Conservation (phyloP, 1,140 invertebrate genomes). For the Argopecten irradians region DNA sequence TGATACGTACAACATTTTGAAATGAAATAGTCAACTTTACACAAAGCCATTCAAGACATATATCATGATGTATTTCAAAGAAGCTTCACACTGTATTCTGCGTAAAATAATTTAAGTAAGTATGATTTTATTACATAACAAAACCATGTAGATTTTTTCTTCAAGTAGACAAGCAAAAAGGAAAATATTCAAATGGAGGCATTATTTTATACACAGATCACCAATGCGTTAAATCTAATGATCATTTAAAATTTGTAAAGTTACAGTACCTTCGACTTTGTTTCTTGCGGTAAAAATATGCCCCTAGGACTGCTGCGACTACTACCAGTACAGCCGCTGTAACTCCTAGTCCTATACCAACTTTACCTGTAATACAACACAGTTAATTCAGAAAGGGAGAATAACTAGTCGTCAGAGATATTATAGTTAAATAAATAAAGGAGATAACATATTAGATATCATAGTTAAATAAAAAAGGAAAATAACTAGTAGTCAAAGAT, state of each 20-base stretch:
- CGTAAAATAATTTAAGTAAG: not conserved
- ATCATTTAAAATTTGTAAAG: no score
- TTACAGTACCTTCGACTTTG: constrained; percentile 46
- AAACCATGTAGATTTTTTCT: not conserved
- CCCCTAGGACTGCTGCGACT: constrained; percentile 41
- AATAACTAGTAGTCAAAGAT: no score
- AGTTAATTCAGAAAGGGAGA: not conserved
- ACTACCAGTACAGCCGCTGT: constrained; percentile 46
- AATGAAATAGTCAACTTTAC: no score
- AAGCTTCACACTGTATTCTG: not conserved
- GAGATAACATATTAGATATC: no score
- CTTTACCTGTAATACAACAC: constrained; percentile 40
- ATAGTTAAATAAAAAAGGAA: no score
- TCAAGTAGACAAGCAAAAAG: not conserved
- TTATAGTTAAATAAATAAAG: no score
- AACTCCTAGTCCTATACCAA: constrained; percentile 52
- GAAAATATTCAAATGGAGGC: not conserved
- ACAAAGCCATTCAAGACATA: no score
- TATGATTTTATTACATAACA: no score
- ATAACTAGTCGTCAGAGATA: no score
- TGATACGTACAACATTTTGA: no score
- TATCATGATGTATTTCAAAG: no score
- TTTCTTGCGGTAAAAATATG: constrained; percentile 52
- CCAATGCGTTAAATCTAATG: not conserved
- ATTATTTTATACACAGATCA: not conserved